These are phyloP conservation scores for Stichodactyla mertensii DNA, from an alignment of 64 coral and sea anemone genomes.

Conservation along the genomic window DNA sequence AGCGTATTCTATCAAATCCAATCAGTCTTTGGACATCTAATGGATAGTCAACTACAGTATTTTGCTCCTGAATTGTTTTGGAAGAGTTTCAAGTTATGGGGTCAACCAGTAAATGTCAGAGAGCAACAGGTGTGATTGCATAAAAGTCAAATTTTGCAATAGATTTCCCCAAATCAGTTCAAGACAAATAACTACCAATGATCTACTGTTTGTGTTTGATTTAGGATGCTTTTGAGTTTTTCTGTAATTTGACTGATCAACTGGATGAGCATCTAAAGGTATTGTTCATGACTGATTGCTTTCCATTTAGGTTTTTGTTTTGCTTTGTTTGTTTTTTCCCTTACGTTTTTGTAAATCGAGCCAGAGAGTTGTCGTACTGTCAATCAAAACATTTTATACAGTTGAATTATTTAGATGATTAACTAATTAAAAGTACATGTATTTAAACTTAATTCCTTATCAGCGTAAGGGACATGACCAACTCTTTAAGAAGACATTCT, in stretches of 20 bases:
- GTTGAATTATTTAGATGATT: no score
- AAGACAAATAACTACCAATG: not conserved
- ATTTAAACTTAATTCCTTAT: not conserved
- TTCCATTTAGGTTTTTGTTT: no score
- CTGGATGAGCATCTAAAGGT: conserved; percentile 92
- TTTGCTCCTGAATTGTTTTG: conserved; percentile 90
- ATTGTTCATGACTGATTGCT: not conserved
- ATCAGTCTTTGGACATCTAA: conserved; percentile 88
- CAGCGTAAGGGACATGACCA: conserved; percentile 73
- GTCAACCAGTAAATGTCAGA: conserved; percentile 94
- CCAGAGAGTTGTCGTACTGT: no score
- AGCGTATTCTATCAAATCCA: conserved; percentile 96
- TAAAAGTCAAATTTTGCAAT: not conserved
- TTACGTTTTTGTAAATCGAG: no score
- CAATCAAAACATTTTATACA: no score
- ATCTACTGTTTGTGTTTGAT: not conserved
- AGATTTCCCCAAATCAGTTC: not conserved
- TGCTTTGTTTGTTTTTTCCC: no score
- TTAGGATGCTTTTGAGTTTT: conserved; percentile 96
- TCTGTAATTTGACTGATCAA: conserved; percentile 92
- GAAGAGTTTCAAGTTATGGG: conserved; percentile 93
- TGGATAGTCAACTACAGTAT: conserved; percentile 94
- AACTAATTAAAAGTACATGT: no score
- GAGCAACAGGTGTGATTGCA: conserved; percentile 71
- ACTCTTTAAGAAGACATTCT: conserved; percentile 90